phyloP scores from a whole-genome alignment of 2,797 vertebrate genomes.

The Crocodylus rhombifer region DNA sequence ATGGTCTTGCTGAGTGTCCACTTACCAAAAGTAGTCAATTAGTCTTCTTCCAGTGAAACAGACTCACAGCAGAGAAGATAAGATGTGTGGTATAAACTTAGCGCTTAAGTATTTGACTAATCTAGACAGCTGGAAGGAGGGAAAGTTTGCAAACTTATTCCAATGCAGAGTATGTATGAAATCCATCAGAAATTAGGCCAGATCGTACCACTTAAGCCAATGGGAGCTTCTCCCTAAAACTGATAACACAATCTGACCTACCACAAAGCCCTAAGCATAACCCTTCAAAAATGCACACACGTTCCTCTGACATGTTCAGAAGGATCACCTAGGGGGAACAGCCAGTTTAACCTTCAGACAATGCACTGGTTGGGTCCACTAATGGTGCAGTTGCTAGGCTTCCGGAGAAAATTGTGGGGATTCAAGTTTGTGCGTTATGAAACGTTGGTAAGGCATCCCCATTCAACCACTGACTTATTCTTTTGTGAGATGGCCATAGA shows the following conservation, averaged over 20 bases:
- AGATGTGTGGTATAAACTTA: background rate
- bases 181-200: background rate
- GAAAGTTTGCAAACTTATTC: background rate
- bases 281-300: background rate
- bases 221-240: background rate
- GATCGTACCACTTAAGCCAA: background rate
- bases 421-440: accelerated
- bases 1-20: background rate
- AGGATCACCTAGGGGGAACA: background rate
- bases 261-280: background rate
- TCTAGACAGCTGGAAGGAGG: background rate
- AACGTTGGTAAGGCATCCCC: background rate
- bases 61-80: background rate
- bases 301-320: background rate
- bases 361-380: background rate
- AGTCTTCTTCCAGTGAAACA: background rate
- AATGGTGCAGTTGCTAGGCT: accelerated
- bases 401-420: background rate
- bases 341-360: background rate
- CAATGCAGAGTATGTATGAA: background rate
- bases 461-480: background rate
- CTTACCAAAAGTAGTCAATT: accelerated
- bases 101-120: background rate
- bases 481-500: accelerated
- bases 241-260: accelerated